These are phyloP conservation scores for Agrochola lychnidis DNA, from an alignment of 2,888 invertebrate species.

Conservation along the genomic window DNA sequence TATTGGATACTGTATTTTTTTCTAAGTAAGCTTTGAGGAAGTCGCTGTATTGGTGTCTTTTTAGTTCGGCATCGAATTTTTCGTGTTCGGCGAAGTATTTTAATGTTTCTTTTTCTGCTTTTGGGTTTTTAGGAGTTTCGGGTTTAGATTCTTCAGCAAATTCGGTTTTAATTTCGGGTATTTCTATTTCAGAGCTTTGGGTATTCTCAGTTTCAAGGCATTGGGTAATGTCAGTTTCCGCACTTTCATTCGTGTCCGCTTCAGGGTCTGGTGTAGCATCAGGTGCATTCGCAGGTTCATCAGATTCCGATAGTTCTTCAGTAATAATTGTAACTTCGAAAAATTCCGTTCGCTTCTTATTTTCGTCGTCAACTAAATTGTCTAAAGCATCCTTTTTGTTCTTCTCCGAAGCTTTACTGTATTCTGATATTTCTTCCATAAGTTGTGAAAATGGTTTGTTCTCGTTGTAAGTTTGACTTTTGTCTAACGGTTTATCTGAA, in stretches of 20 bases:
- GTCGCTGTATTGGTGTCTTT: constrained; percentile 76
- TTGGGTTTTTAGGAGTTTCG: not conserved
- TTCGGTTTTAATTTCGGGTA: not conserved
- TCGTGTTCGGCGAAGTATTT: constrained; percentile 84
- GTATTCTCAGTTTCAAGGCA: not conserved
- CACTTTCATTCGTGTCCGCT: constrained; percentile 21
- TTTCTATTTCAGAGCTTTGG: constrained; percentile 26
- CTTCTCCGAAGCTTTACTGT: constrained; percentile 69
- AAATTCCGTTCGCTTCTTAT: constrained; percentile 66
- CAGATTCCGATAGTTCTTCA: constrained; percentile 80
- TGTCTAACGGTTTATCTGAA: constrained; percentile 48
- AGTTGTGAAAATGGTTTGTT: constrained; percentile 72
- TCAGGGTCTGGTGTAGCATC: constrained; percentile 21
- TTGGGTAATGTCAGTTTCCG: constrained; percentile 43
- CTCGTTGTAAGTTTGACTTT: constrained; percentile 65
- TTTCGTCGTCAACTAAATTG: constrained; percentile 62
- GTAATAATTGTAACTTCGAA: constrained; percentile 82
- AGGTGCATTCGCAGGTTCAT: constrained; percentile 62
- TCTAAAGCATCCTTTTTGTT: constrained; percentile 58
- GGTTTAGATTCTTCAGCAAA: not conserved
- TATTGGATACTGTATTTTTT: constrained; percentile 68
- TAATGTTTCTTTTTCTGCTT: constrained; percentile 69
- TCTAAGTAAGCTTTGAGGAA: constrained; percentile 77
- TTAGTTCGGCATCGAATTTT: constrained; percentile 80
- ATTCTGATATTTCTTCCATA: constrained; percentile 71